A percentile compares a stretch with the other conserved stretches of the same genome.
These are phyloP conservation scores for Caenorhabditis sulstoni DNA, from an alignment of 2,888 invertebrate species.

Conservation along the genomic window DNA sequence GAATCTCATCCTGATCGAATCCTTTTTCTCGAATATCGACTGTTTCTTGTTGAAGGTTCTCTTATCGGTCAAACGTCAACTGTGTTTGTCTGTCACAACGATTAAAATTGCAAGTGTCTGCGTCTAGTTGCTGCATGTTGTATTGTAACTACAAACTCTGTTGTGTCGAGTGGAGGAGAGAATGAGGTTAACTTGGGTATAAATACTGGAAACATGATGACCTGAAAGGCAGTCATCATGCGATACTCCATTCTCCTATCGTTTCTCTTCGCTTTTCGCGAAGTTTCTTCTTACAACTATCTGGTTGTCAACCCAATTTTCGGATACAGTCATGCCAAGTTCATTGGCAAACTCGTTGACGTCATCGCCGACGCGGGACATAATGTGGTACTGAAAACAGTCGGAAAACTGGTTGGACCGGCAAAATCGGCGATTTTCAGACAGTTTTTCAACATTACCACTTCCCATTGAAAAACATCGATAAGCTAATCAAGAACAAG, in stretches of 20 bases:
- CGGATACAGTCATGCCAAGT: conserved; percentile 34
- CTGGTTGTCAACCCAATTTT: conserved; percentile 9
- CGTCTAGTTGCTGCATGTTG: neutral
- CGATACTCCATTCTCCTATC: neutral
- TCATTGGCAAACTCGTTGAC: conserved; percentile 34
- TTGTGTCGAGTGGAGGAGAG: neutral
- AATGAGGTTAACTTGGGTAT: neutral
- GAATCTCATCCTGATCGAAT: conserved; percentile 76
- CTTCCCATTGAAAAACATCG: conserved; percentile 25
- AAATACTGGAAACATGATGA: conserved; percentile 1
- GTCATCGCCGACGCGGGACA: conserved; percentile 35
- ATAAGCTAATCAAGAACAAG: conserved; percentile 27
- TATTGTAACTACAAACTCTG: conserved; percentile 4
- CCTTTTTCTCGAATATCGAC: conserved; percentile 28
- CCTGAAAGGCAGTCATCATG: neutral
- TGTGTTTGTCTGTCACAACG: conserved; percentile 7
- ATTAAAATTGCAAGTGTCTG: neutral
- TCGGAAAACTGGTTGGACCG: too few species aligned
- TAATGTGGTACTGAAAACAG: conserved; percentile 6
- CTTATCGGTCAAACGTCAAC: neutral
- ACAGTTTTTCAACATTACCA: conserved; percentile 39
- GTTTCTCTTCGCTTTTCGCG: neutral
- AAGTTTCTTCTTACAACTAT: neutral
- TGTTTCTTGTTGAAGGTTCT: neutral
- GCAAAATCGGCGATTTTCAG: conserved; percentile 9